phyloP scores from a whole-genome alignment of 2,113 vertebrate genomes.

The Mixornis gularis region DNA sequence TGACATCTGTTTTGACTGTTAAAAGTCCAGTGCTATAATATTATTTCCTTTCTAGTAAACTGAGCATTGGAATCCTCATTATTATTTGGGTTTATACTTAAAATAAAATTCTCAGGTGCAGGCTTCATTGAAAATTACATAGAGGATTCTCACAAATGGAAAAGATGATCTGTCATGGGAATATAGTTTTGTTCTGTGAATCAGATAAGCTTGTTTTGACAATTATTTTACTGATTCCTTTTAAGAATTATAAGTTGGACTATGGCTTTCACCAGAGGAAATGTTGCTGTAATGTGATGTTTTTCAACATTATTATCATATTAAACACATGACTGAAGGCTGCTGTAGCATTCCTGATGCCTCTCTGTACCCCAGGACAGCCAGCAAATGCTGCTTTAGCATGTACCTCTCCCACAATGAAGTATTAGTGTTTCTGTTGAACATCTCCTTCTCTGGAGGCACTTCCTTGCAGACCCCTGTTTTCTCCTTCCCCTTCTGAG shows the following conservation, averaged over 20 bases:
- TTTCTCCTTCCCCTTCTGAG: background rate
- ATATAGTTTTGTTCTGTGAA: background rate
- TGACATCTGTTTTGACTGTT: background rate
- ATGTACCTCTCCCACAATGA: accelerated
- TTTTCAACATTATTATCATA: background rate
- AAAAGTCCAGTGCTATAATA: background rate
- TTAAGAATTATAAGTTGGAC: background rate
- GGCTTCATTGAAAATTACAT: background rate
- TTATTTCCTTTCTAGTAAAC: background rate
- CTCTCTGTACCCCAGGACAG: background rate
- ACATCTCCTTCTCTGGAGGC: accelerated
- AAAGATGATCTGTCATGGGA: background rate
- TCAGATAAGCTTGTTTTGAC: background rate
- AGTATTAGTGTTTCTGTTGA: background rate
- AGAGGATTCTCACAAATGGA: background rate
- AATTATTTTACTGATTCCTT: background rate
- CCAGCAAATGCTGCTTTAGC: background rate
- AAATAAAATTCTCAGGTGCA: background rate
- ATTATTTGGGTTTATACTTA: background rate
- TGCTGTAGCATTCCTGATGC: background rate
- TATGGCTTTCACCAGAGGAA: background rate
- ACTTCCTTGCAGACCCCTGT: background rate
- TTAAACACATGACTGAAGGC: background rate
- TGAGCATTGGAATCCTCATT: background rate
- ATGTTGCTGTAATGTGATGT: background rate